Percentiles rank a stretch among this genome's conserved stretches.
Conservation (phyloP, 1,140 invertebrate genomes). For the Ylistrum balloti region DNA sequence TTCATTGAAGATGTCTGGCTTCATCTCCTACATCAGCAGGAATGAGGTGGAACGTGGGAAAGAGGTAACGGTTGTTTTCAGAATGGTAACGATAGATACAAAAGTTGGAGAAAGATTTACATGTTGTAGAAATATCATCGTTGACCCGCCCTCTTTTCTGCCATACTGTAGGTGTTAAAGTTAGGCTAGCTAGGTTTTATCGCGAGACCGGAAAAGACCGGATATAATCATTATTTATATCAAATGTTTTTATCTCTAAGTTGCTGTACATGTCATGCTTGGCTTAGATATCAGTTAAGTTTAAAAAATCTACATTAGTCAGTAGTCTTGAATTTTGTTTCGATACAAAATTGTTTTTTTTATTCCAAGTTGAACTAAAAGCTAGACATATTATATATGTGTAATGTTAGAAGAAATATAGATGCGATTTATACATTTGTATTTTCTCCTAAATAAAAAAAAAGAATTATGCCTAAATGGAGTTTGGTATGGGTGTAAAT, state of each 20-base stretch:
- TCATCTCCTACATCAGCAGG: constrained; percentile 54
- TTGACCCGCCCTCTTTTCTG: constrained; percentile 3
- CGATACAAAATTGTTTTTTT: no score
- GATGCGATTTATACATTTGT: no score
- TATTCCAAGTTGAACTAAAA: no score
- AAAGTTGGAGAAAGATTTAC: not conserved
- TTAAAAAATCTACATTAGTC: no score
- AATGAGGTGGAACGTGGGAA: constrained; percentile 52
- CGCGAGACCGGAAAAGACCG: not conserved
- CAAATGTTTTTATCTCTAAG: not conserved
- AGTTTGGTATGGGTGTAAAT: no score
- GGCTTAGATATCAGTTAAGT: no score
- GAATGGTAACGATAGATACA: not conserved
- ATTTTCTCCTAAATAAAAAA: no score
- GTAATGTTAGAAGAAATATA: no score
- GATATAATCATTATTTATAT: not conserved
- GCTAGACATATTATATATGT: no score
- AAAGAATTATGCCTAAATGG: no score
- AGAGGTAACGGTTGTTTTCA: constrained; percentile 41
- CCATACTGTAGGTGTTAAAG: not conserved
- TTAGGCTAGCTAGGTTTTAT: not conserved
- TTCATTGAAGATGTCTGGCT: constrained; percentile 47
- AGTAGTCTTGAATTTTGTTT: no score
- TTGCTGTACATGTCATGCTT: no score
- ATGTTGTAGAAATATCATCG: not conserved